phyloP scores from a whole-genome alignment of 2,113 vertebrate species.

The Eulemur macaco region DNA sequence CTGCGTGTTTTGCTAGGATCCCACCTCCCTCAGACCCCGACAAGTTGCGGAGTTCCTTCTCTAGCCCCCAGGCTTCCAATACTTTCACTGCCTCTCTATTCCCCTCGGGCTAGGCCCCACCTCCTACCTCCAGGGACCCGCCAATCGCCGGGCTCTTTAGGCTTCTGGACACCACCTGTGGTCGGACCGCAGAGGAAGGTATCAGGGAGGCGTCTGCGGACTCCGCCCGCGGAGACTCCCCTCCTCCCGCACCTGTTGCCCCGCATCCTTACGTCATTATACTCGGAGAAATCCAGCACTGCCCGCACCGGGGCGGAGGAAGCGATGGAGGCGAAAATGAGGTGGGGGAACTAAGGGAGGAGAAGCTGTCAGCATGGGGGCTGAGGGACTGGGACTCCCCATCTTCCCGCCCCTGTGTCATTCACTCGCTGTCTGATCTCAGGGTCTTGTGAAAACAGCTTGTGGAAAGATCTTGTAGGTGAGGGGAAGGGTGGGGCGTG shows the following conservation, averaged over 20 bases:
- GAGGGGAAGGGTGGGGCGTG: not conserved
- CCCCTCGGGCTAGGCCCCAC: not conserved
- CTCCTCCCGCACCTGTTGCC: fast-evolving
- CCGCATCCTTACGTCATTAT: slow-evolving; percentile 82
- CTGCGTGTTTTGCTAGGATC: fast-evolving
- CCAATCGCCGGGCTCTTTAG: slow-evolving; percentile 85
- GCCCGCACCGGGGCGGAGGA: slow-evolving; percentile 91
- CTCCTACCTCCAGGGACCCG: slow-evolving; percentile 87
- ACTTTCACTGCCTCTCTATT: fast-evolving
- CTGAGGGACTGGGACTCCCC: not conserved
- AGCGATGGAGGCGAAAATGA: slow-evolving; percentile 89
- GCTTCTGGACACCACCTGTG: slow-evolving; percentile 87
- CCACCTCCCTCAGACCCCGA: too few species aligned
- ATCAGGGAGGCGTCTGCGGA: not conserved
- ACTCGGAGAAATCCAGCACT: slow-evolving; percentile 88
- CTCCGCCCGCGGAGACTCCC: fast-evolving
- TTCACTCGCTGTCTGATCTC: not conserved
- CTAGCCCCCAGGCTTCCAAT: not conserved
- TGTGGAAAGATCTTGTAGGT: not conserved
- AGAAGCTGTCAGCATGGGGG: not conserved
- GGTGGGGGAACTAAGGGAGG: slow-evolving; percentile 87
- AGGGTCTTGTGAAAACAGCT: not conserved
- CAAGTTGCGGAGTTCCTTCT: too few species aligned
- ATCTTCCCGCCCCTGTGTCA: not conserved
- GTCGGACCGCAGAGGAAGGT: fast-evolving